These are phyloP conservation scores for Dromius quadrimaculatus DNA, from an alignment of 2,888 invertebrate species.

Conservation along the genomic window DNA sequence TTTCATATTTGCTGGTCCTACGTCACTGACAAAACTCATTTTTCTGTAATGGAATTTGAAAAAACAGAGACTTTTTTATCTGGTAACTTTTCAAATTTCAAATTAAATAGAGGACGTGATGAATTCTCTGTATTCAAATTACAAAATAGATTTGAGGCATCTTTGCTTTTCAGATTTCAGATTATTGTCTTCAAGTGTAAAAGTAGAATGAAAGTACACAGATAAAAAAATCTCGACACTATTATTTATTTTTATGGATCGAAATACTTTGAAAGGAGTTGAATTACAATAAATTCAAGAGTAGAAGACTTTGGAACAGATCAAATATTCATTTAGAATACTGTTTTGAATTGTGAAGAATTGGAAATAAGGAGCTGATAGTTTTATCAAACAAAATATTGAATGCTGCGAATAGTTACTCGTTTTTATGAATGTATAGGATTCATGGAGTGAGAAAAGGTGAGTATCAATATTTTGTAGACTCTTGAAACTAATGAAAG, in stretches of 20 bases:
- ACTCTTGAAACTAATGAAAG: no score
- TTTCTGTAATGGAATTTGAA: conserved; percentile 27
- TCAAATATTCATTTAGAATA: background rate
- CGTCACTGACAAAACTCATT: conserved; percentile 13
- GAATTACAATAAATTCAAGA: background rate
- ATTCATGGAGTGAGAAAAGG: no score
- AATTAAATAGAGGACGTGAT: conserved; percentile 40
- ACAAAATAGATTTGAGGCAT: conserved; percentile 31
- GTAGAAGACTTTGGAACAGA: background rate
- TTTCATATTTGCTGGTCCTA: conserved; percentile 6
- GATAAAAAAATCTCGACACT: conserved; percentile 16
- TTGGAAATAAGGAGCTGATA: background rate
- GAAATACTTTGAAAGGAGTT: background rate
- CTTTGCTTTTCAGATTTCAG: conserved; percentile 19
- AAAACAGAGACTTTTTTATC: conserved; percentile 33
- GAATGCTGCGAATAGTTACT: no score
- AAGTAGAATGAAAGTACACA: background rate
- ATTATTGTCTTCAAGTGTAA: conserved; percentile 16
- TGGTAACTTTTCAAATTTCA: conserved; percentile 45
- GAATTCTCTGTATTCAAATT: conserved; percentile 32
- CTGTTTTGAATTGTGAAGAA: background rate
- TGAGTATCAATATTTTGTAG: no score
- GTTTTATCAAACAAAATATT: conserved; percentile 6
- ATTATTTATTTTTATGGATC: conserved; percentile 1
- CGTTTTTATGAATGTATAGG: no score